Conservation (phyloP, 2,797 vertebrate genomes). For the Falco columbarius region DNA sequence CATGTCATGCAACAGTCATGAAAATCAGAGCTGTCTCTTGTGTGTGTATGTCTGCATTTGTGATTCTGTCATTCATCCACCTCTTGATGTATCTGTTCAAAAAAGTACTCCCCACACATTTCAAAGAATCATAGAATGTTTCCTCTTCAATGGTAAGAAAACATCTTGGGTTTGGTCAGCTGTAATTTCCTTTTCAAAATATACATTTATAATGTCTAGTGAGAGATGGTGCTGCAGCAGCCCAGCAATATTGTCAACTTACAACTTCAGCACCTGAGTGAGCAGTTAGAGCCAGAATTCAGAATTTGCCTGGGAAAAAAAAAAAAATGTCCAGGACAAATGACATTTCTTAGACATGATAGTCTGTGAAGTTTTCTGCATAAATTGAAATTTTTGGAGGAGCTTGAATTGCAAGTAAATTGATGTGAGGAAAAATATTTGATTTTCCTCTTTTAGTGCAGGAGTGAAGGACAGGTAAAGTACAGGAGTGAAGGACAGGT, state of each 20-base stretch:
- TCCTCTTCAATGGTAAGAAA: not conserved
- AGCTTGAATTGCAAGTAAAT: not conserved
- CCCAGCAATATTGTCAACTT: not conserved
- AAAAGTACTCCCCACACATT: not conserved
- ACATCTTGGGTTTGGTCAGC: not conserved
- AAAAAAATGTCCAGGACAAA: not conserved
- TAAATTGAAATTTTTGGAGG: not conserved
- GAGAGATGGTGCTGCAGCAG: not conserved
- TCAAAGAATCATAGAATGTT: no score
- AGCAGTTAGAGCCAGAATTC: not conserved
- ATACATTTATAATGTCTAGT: not conserved
- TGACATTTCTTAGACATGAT: not conserved
- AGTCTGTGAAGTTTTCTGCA: not conserved
- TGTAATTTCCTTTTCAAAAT: not conserved
- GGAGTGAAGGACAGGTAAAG: not conserved
- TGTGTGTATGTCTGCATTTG: not conserved
- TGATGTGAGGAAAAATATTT: not conserved
- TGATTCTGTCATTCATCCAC: not conserved
- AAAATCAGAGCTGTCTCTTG: not conserved
- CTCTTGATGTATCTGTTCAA: not conserved
- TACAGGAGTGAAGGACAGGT: not conserved
- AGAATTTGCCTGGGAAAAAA: not conserved
- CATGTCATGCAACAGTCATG: not conserved
- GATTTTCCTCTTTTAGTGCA: not conserved
- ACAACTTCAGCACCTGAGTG: not conserved